These are phyloP conservation scores for Heliconius hermathena DNA, from an alignment of 1,140 invertebrate genomes.

Conservation along the genomic window DNA sequence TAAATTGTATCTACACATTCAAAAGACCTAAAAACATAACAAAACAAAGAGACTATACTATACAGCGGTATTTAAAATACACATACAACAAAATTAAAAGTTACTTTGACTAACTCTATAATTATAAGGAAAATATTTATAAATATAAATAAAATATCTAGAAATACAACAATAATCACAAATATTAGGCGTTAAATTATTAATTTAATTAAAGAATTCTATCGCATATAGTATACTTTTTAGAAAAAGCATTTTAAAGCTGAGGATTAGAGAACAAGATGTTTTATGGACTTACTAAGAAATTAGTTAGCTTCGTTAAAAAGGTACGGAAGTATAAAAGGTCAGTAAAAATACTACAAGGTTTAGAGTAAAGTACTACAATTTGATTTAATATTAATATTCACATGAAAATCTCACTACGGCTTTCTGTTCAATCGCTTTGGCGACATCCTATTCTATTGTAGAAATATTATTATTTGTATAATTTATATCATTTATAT, in stretches of 20 bases:
- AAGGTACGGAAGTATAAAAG: slow-evolving; percentile 76
- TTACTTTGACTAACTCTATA: background rate
- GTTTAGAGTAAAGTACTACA: slow-evolving; percentile 64
- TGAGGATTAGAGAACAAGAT: background rate
- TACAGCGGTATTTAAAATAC: background rate
- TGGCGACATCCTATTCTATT: slow-evolving; percentile 51
- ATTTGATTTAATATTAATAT: slow-evolving; percentile 50
- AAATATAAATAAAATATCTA: background rate
- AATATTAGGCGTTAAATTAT: background rate
- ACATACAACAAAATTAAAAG: background rate
- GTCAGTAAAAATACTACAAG: slow-evolving; percentile 76
- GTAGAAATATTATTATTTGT: slow-evolving; percentile 45
- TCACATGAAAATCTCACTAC: slow-evolving; percentile 71
- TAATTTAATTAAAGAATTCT: background rate
- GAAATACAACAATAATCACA: slow-evolving; percentile 4
- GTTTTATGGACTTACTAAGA: background rate
- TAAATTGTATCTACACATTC: slow-evolving; percentile 33
- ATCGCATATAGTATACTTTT: slow-evolving; percentile 6
- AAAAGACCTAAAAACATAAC: slow-evolving; percentile 10
- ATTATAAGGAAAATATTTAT: slow-evolving; percentile 13
- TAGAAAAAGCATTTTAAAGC: slow-evolving; percentile 18
- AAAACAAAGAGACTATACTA: background rate
- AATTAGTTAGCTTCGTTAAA: slow-evolving; percentile 27
- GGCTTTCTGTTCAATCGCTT: slow-evolving; percentile 63
- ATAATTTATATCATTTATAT: slow-evolving; percentile 40